Evolutionary conservation across 2,797 vertebrate genomes (phyloP).

Genomic region (Sylvilagus floridanus): DNA sequence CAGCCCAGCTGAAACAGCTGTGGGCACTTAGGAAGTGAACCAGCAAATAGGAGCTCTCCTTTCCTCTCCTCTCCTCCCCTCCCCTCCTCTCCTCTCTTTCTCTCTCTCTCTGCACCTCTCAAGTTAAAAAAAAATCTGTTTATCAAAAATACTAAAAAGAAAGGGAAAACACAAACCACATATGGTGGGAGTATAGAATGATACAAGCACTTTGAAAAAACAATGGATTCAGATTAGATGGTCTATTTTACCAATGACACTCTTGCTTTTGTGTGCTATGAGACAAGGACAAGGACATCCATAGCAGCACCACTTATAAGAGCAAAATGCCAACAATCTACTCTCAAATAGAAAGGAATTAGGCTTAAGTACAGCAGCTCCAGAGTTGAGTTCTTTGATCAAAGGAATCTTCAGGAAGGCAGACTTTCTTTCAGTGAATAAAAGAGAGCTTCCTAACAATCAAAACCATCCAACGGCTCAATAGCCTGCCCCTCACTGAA

Average conservation of each 20-base stretch:
- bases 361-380: neutral
- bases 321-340: neutral
- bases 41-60: no score
- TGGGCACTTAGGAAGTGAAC: no score
- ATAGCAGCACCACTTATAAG: neutral
- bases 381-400: neutral
- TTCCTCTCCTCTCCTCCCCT: no score
- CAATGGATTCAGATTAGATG: neutral
- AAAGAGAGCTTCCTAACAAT: neutral
- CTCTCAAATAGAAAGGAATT: neutral
- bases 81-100: neutral
- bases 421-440: constrained; percentile 16
- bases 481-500: neutral
- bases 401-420: neutral
- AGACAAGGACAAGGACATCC: neutral
- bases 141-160: neutral
- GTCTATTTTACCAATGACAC: neutral
- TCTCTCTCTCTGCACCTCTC: neutral
- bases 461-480: neutral
- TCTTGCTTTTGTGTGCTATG: neutral
- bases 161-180: neutral
- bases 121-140: neutral
- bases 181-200: neutral
- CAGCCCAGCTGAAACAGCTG: no score
- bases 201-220: neutral